Base-by-base conservation (phyloP, 2,888 invertebrate species). In the Exocentrus adspersus region DNA sequence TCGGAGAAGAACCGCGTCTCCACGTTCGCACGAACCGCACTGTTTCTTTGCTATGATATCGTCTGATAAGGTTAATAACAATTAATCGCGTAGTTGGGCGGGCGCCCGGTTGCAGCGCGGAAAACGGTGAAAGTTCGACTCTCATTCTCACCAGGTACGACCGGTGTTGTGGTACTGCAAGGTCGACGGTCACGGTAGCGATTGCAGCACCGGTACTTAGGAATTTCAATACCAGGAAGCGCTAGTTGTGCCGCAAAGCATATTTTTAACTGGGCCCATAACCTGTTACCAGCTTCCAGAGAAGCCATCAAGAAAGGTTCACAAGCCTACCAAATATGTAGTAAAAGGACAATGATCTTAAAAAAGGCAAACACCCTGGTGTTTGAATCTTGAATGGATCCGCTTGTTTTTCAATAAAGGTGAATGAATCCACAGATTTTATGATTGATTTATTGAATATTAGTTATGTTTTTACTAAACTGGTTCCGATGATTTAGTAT, bases 1-100 rank as follows among this genome's bases (percentile, higher is more conserved):
- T 9, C 12, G n/a, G 7, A 24, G 19, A 43, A 16, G 6, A 14
- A 28, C 7, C 28, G 16, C 28, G 3, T 28, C 14, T 3, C 1
- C 14, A 48, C 48, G 17, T n/a, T 28, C 28, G 14, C 5, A 48
- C 20, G 9, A 10, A 2, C 16, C 9, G 20, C 28, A 10, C 2
- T 16, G 16, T 24, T 28, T 17, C 50, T n/a, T n/a, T n/a, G n/a
- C n/a, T n/a, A n/a, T 41, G 37, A 52, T 45, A 60, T 60, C 60
- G 28, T 10, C 17, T 45, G 53, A 60, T 59, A 51, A 50, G 14
- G 20, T 20, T 42, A 52, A 58, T 48, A 19, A 30, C n/a, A 30
- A 30, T 30, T 9, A n/a, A 14, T 45, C 28, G 54, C 5, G 12
- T 12, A 21, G 21, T 3, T 2, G 1, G 5, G 14, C 5, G 24